Base-by-base conservation (phyloP, 2,113 vertebrate genomes). In the Platycercus adscitus region DNA sequence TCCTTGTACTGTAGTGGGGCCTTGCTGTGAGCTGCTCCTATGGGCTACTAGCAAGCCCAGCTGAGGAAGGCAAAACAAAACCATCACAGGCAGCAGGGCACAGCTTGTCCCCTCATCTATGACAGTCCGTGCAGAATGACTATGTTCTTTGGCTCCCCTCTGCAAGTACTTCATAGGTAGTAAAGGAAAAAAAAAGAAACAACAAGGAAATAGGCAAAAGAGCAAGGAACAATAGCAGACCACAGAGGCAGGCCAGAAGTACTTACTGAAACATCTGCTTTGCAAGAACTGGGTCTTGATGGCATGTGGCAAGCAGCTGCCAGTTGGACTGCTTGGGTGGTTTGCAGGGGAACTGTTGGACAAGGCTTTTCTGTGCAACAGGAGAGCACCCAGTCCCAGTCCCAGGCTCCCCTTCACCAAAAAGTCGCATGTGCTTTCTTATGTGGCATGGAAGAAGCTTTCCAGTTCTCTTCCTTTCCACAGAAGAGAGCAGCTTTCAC, bases 11-110 rank as follows among this genome's bases (percentile, higher is more conserved):
- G 9, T 2, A 63, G 33, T 3, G 8, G 3, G 3, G 8, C 26
- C 39, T 68, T 39, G n/a, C 18, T 53, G 35, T 31, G 35, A 29
- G 31, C 24, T 78, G 35, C 20, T 47, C 1, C n/a, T 50, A 28
- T 2, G 1, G 17, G 8, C 2, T 26, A 5, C 43, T 10, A 8
- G 15, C 17, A 79, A 78, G 33, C 16, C 33, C 66, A 81, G 0
- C 6, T 33, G 19, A 82, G 20, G 52, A 68, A 69, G 21, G 33
- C 20, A 44, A 33, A 61, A 35, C 31, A 69, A 85, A 88, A 26
- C 4, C 29, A 47, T 7, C 17, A 33, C 6, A 7, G 44, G 49
- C 33, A 84, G 21, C 15, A 70, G 4, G 33, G 46, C 13, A 41
- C 9, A 43, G 41, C 31, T n/a, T 39, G 29, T 35, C 33, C 5